Conservation (phyloP, 2,888 invertebrate genomes). For the Pheosia tremula region DNA sequence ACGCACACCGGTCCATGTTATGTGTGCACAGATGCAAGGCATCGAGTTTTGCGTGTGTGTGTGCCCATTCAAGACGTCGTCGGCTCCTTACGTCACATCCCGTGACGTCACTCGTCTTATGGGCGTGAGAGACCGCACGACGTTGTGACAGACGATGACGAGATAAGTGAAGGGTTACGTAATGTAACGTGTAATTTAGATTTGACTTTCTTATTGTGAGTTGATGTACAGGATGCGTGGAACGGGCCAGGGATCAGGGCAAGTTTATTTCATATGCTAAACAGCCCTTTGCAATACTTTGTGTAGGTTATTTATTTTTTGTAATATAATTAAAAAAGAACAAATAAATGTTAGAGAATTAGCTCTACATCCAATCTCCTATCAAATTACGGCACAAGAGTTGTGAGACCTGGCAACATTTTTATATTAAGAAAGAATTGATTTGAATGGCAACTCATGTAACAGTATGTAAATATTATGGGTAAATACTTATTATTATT, state of each 20-base stretch:
- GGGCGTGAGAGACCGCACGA: constrained; percentile 69
- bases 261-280: background rate
- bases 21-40: constrained; percentile 18
- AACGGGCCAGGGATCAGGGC: constrained; percentile 18
- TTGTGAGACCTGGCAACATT: too few relatives aligned
- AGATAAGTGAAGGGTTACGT: constrained; percentile 67
- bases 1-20: constrained; percentile 53
- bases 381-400: too few relatives aligned
- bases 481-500: too few relatives aligned
- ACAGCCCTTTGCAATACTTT: too few relatives aligned
- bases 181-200: constrained; percentile 61
- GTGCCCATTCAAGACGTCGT: constrained; percentile 73
- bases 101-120: constrained; percentile 72
- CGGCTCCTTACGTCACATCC: constrained; percentile 77
- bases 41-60: constrained; percentile 54
- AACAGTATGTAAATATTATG: too few relatives aligned
- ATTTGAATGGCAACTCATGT: too few relatives aligned
- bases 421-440: too few relatives aligned
- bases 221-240: constrained; percentile 16
- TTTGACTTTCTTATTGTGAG: constrained; percentile 32
- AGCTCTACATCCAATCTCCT: too few relatives aligned
- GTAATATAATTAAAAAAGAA: too few relatives aligned
- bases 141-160: constrained; percentile 68
- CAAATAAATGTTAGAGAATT: too few relatives aligned
- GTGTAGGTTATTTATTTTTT: too few relatives aligned